Evolutionary conservation across 1,140 invertebrate genomes (phyloP).

Genomic region (Euschistus heros): DNA sequence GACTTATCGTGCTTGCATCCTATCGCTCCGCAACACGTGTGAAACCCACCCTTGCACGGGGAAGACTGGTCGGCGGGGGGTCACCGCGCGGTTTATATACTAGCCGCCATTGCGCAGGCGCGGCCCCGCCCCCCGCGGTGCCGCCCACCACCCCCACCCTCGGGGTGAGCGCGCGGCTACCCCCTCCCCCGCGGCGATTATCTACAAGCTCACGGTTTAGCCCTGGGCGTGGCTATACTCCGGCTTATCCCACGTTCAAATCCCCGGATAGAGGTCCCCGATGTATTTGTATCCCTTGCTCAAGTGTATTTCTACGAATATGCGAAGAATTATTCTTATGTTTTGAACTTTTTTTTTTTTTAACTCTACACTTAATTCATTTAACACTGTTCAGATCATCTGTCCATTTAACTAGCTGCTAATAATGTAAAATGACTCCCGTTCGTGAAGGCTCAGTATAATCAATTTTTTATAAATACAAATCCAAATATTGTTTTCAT

Average conservation of each 20-base stretch:
- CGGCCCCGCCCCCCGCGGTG: neutral
- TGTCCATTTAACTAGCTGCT: no score
- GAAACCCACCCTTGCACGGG: neutral
- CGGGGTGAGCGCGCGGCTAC: neutral
- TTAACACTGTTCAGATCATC: no score
- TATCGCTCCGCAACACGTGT: neutral
- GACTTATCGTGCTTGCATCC: neutral
- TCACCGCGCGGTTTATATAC: neutral
- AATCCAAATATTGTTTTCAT: no score
- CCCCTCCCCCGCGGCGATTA: neutral
- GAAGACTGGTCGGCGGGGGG: neutral
- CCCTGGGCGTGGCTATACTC: conserved; percentile 1
- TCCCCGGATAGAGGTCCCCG: neutral
- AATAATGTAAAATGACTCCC: no score
- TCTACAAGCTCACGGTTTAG: neutral
- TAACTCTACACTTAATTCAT: no score
- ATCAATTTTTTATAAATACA: no score
- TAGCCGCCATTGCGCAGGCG: neutral
- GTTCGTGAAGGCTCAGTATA: no score
- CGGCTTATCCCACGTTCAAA: conserved; percentile 9
- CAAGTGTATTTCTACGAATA: no score
- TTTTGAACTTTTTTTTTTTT: no score
- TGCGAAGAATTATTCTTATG: no score
- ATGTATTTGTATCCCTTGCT: neutral
- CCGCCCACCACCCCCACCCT: neutral